Evolutionary conservation across 2,797 vertebrate species (phyloP).

Genomic region (Eptatretus atami): DNA sequence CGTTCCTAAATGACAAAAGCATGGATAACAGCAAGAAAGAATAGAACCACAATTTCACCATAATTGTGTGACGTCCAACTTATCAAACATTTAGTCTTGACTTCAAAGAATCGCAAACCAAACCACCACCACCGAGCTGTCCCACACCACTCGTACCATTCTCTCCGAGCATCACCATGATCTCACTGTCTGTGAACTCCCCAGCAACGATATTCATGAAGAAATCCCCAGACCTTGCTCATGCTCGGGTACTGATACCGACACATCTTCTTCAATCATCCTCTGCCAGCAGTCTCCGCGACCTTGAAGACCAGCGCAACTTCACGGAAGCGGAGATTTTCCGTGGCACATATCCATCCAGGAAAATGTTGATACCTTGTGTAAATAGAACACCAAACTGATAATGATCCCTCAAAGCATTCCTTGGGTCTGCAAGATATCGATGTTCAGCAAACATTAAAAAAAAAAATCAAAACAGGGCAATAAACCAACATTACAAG

Average conservation of each 20-base stretch:
- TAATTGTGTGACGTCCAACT: too few species aligned
- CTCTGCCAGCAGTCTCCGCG: conserved; percentile 75
- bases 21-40: too few species aligned
- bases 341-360: conserved; percentile 89
- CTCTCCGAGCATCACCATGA: conserved; percentile 97
- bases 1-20: conserved; percentile 25
- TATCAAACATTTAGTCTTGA: not conserved
- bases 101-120: not conserved
- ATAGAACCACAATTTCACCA: too few species aligned
- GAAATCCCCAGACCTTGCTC: conserved; percentile 76
- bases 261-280: conserved; percentile 84
- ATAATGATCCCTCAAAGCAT: too few species aligned
- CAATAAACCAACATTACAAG: not conserved
- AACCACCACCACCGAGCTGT: not conserved
- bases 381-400: too few species aligned
- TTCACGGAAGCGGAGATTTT: conserved; percentile 77
- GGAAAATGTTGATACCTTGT: conserved; percentile 69
- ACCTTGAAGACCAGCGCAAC: conserved; percentile 85
- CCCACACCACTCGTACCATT: conserved; percentile 26
- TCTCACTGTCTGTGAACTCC: conserved; percentile 92
- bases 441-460: not conserved
- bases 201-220: conserved; percentile 44
- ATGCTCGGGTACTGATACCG: conserved; percentile 95
- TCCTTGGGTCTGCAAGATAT: too few species aligned
- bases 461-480: not conserved